Conservation (phyloP, 2,797 vertebrate genomes). For the Pagetopsis macropterus region DNA sequence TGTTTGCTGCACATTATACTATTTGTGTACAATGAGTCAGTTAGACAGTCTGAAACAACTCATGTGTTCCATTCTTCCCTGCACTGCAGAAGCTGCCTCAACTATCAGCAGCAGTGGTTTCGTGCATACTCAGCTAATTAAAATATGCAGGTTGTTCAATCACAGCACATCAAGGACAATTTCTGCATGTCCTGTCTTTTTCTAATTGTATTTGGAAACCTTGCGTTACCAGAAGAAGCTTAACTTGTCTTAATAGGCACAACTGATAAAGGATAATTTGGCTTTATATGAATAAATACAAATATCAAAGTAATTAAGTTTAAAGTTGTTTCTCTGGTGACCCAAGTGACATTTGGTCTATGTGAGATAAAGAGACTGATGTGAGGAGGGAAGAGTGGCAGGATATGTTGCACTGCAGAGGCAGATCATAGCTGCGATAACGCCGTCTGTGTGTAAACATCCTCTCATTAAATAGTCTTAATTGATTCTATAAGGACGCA, state of each 20-base stretch:
- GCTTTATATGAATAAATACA: not conserved
- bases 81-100: conserved; percentile 15
- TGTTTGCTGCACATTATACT: conserved; percentile 34
- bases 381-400: conserved; percentile 60
- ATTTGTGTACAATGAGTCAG: conserved; percentile 68
- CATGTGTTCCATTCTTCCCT: conserved; percentile 13
- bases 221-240: not conserved
- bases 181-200: conserved; percentile 19
- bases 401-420: conserved; percentile 72
- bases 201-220: conserved; percentile 10
- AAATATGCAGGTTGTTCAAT: conserved; percentile 18
- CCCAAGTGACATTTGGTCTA: conserved; percentile 16
- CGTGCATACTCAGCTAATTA: conserved; percentile 19
- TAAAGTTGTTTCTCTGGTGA: conserved; percentile 24
- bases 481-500: not conserved
- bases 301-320: not conserved
- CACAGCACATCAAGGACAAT: conserved; percentile 11
- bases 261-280: not conserved
- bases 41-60: conserved; percentile 48
- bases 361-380: conserved; percentile 39
- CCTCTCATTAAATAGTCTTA: conserved; percentile 22
- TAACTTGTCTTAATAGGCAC: not conserved
- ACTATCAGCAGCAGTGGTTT: not conserved
- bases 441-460: conserved; percentile 53
- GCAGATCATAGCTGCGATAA: conserved; percentile 68